Percentiles rank a stretch among this genome's conserved stretches.
Evolutionary conservation across 2,113 vertebrate species (phyloP).

Genomic region (Ptilonorhynchus violaceus): DNA sequence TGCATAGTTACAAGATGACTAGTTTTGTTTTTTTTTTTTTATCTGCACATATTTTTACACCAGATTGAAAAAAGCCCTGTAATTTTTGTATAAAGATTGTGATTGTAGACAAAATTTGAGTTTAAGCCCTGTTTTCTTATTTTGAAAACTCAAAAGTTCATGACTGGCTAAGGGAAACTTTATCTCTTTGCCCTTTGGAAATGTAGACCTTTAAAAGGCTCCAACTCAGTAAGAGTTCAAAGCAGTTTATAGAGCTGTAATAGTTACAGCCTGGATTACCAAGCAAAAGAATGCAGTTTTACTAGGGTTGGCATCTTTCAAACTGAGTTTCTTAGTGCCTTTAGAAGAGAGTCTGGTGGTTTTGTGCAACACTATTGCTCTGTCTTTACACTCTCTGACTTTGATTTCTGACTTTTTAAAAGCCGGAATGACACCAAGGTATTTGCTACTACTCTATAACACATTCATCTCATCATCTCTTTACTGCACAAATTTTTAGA

Average conservation of each 20-base stretch:
- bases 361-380: neutral
- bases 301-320: neutral
- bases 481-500: neutral
- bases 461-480: neutral
- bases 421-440: neutral
- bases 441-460: neutral
- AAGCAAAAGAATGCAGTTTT: neutral
- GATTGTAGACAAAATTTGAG: neutral
- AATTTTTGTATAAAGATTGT: neutral
- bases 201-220: neutral
- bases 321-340: neutral
- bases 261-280: neutral
- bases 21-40: neutral
- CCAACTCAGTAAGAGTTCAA: neutral
- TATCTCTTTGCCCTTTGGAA: neutral
- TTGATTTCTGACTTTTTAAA: neutral
- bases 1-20: neutral
- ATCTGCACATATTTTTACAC: neutral
- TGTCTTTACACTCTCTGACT: neutral
- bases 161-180: neutral
- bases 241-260: neutral
- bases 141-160: neutral
- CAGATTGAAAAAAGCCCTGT: rapidly evolving
- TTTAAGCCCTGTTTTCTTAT: neutral
- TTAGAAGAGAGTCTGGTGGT: neutral